phyloP scores from a whole-genome alignment of 1,140 invertebrate genomes.

The Metaphire vulgaris region DNA sequence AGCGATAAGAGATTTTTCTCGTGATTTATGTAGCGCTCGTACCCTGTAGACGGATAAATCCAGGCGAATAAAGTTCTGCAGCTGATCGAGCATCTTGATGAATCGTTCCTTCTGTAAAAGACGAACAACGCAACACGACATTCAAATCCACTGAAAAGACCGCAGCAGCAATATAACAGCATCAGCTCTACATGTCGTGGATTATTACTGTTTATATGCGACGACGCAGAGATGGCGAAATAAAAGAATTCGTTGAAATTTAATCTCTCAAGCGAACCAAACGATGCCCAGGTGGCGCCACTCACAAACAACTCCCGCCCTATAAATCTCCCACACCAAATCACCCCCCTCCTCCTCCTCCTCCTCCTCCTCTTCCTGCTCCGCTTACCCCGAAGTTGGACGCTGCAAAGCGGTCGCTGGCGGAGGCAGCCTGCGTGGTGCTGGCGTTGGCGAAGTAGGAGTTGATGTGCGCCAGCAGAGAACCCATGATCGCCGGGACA shows the following conservation, averaged over 20 bases:
- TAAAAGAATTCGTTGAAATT: too few species aligned
- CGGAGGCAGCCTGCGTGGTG: constrained; percentile 70
- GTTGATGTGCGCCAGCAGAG: constrained; percentile 95
- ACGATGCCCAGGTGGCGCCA: too few species aligned
- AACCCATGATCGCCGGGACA: constrained; percentile 98
- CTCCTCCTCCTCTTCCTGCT: not conserved
- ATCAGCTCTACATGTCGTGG: too few species aligned
- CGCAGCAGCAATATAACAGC: too few species aligned
- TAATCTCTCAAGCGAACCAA: too few species aligned
- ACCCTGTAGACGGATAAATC: constrained; percentile 95
- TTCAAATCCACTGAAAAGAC: too few species aligned
- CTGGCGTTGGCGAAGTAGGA: constrained; percentile 97
- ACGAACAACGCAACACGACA: too few species aligned
- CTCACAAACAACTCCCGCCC: too few species aligned
- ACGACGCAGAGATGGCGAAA: too few species aligned
- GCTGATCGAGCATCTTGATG: constrained; percentile 92
- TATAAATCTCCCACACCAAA: not conserved
- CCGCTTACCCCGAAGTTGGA: constrained; percentile 90
- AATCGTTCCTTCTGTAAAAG: constrained; percentile 97
- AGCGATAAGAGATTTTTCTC: not conserved
- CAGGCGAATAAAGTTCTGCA: constrained; percentile 95
- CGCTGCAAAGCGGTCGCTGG: constrained; percentile 95
- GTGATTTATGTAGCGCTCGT: too few species aligned
- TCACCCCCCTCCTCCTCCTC: not conserved
- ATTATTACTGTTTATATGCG: too few species aligned